Evolutionary conservation across 2,888 invertebrate genomes (phyloP).

Genomic region (Spatulosminthurus flaviceps): DNA sequence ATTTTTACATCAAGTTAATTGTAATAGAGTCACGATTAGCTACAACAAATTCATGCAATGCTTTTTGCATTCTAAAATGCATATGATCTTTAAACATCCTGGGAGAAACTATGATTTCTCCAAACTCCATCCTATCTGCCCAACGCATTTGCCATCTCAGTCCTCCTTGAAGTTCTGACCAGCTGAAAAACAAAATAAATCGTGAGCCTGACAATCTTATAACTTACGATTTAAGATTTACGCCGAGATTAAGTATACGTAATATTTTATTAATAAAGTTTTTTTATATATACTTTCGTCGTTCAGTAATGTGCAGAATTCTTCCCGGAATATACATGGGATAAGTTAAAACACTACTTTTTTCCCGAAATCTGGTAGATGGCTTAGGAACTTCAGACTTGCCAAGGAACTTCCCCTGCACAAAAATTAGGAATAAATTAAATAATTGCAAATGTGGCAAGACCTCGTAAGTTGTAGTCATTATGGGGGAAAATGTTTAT

Average conservation of each 20-base stretch:
- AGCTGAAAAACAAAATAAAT: constrained; percentile 39
- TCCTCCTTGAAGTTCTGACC: constrained; percentile 52
- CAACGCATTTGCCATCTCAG: constrained; percentile 69
- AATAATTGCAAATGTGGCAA: not conserved
- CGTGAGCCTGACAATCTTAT: too few species aligned
- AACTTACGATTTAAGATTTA: too few species aligned
- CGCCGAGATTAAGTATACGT: too few species aligned
- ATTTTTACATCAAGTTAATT: constrained; percentile 30
- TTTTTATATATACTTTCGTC: constrained; percentile 73
- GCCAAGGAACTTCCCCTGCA: not conserved
- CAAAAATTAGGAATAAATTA: not conserved
- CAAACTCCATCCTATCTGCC: constrained; percentile 82
- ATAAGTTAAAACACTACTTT: constrained; percentile 23
- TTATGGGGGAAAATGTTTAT: not conserved
- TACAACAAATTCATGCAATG: constrained; percentile 67
- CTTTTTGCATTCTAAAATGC: constrained; percentile 79
- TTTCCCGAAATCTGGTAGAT: not conserved
- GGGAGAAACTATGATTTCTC: constrained; percentile 81
- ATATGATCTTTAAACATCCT: constrained; percentile 86
- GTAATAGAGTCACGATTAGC: constrained; percentile 46
- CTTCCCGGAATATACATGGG: constrained; percentile 79
- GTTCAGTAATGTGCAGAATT: constrained; percentile 79
- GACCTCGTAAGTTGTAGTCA: too few species aligned
- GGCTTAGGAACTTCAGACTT: constrained; percentile 34
- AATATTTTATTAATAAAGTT: too few species aligned